Conservation (phyloP, 1,140 invertebrate species). For the Solenopsis invicta region DNA sequence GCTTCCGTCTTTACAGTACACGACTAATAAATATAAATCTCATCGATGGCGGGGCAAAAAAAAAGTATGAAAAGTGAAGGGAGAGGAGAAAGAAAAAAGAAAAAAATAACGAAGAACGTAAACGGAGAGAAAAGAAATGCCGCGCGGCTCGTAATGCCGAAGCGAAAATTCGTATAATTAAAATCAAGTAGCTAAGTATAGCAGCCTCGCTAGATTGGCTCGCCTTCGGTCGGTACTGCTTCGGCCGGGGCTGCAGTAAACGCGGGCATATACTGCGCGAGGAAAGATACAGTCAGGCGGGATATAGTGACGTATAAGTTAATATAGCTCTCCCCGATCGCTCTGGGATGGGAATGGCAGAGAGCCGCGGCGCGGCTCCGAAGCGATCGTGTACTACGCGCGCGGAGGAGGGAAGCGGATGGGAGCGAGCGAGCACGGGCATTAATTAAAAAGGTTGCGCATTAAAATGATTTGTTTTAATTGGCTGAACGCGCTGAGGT, state of each 20-base stretch:
- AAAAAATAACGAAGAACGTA: conserved; percentile 10
- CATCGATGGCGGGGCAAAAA: conserved; percentile 30
- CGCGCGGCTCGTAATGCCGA: conserved; percentile 21
- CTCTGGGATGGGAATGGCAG: conserved; percentile 79
- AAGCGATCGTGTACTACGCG: conserved; percentile 76
- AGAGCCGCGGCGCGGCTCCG: conserved; percentile 63
- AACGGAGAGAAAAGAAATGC: neutral
- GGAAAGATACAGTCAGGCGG: conserved; percentile 50
- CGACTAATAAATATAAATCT: conserved; percentile 74
- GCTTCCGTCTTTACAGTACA: conserved; percentile 4
- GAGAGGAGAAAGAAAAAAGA: conserved; percentile 31
- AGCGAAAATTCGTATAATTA: conserved; percentile 82
- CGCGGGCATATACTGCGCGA: conserved; percentile 23
- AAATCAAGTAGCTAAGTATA: conserved; percentile 79
- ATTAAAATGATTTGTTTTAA: conserved; percentile 88
- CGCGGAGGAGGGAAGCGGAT: conserved; percentile 78
- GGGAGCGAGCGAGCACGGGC: conserved; percentile 83
- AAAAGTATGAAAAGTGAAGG: neutral
- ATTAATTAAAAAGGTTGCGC: conserved; percentile 88
- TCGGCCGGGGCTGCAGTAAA: conserved; percentile 31
- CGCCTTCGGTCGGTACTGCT: conserved; percentile 44
- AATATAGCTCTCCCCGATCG: conserved; percentile 80
- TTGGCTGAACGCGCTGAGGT: conserved; percentile 87
- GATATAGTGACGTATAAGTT: conserved; percentile 76
- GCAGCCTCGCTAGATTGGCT: conserved; percentile 66